Evolutionary conservation across 2,113 vertebrate species (phyloP).

Genomic region (Bubo scandiacus): DNA sequence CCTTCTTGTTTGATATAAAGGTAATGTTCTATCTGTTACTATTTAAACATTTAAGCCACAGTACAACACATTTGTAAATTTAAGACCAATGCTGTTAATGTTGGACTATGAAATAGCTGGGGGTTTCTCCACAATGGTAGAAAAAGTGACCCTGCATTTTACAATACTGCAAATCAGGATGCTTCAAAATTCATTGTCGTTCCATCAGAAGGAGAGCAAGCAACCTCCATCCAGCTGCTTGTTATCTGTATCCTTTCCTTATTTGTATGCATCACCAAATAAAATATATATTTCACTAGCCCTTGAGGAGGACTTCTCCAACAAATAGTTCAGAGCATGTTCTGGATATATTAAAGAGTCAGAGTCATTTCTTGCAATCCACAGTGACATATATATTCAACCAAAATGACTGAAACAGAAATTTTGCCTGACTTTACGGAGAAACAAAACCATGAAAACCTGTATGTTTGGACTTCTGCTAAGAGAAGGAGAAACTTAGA

Average conservation of each 20-base stretch:
- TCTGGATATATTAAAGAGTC: not conserved
- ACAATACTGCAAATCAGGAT: not conserved
- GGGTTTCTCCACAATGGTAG: not conserved
- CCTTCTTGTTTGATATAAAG: not conserved
- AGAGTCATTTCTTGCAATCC: not conserved
- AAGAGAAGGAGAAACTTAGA: not conserved
- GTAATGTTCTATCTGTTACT: not conserved
- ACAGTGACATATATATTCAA: not conserved
- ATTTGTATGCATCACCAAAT: not conserved
- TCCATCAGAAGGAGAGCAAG: not conserved
- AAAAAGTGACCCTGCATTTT: not conserved
- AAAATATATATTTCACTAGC: not conserved
- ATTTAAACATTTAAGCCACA: not conserved
- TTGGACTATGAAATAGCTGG: not conserved
- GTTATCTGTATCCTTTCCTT: not conserved
- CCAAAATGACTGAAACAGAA: not conserved
- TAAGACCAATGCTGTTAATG: not conserved
- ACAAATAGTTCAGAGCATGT: not conserved
- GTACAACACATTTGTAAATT: not conserved
- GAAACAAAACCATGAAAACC: not conserved
- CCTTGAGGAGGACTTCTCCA: not conserved
- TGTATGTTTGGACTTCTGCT: not conserved
- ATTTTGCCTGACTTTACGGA: not conserved
- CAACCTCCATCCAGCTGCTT: not conserved
- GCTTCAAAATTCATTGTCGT: not conserved